Evolutionary conservation across 1,140 invertebrate genomes (phyloP).

Genomic region (Mizuhopecten yessoensis): DNA sequence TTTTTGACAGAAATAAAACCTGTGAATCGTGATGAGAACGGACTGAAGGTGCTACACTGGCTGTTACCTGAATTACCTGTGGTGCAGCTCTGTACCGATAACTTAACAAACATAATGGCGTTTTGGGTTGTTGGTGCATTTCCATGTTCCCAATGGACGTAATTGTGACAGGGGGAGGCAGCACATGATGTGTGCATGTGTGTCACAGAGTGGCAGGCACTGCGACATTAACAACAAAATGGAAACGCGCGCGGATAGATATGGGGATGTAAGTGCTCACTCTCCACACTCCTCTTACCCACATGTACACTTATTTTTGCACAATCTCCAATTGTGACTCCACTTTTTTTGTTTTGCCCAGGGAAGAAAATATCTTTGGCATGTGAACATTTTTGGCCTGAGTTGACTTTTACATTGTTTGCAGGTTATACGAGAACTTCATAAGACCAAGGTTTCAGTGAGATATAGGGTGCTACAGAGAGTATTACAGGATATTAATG

Average conservation of each 20-base stretch:
- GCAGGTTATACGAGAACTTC: background rate
- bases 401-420: background rate
- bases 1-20: too few species aligned
- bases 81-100: too few species aligned
- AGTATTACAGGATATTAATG: background rate
- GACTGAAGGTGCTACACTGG: too few species aligned
- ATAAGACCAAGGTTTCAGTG: background rate
- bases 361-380: constrained; percentile 13
- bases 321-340: background rate
- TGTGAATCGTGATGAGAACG: too few species aligned
- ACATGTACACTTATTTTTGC: background rate
- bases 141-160: background rate
- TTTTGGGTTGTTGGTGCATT: too few species aligned
- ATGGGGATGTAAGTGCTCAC: background rate
- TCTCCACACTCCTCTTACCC: background rate
- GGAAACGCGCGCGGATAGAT: background rate
- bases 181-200: background rate
- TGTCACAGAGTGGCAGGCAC: constrained; percentile 14
- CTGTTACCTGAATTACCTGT: background rate
- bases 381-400: background rate
- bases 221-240: too few species aligned
- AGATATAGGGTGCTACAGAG: background rate
- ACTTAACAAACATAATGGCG: too few species aligned
- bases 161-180: constrained; percentile 4
- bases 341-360: background rate